phyloP scores from a whole-genome alignment of 2,113 vertebrate species.

The Mastomys coucha region DNA sequence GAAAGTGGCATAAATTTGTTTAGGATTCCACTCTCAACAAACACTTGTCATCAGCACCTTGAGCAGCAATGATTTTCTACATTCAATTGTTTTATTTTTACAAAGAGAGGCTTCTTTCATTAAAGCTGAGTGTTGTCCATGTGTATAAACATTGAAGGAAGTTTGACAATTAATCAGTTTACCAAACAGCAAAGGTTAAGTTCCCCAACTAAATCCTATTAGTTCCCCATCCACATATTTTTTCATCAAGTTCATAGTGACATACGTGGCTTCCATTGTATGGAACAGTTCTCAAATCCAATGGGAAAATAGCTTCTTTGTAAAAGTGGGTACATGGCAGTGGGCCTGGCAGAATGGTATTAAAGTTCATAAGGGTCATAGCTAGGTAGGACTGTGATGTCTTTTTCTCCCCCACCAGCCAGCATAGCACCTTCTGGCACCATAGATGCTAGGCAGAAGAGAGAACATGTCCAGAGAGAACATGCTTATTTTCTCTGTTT shows the following conservation, averaged over 20 bases:
- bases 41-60: background rate
- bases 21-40: background rate
- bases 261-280: background rate
- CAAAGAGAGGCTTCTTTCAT: background rate
- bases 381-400: background rate
- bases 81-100: background rate
- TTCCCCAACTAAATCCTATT: background rate
- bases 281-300: background rate
- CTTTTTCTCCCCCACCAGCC: background rate
- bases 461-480: background rate
- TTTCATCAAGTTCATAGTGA: background rate
- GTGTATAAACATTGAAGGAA: background rate
- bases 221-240: background rate
- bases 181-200: background rate
- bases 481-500: background rate
- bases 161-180: background rate
- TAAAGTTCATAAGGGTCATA: background rate
- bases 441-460: background rate
- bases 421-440: background rate
- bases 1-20: background rate
- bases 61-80: background rate
- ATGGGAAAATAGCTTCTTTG: background rate
- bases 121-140: background rate
- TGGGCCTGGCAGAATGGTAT: background rate
- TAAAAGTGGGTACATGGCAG: background rate